Conservation (phyloP, 2,113 vertebrate species). For the Heloderma charlesbogerti region DNA sequence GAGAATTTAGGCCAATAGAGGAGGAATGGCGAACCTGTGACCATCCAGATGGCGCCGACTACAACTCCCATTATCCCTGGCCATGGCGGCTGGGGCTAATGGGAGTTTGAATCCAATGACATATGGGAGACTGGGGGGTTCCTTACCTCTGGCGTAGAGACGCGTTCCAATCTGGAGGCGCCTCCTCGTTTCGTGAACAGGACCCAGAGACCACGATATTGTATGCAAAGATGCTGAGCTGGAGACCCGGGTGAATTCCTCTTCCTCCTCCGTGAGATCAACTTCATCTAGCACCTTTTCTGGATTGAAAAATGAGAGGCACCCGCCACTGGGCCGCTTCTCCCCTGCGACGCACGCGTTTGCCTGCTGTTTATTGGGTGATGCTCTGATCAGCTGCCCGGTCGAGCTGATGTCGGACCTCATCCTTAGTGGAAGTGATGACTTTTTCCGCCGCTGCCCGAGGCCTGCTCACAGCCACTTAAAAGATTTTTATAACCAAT, state of each 20-base stretch:
- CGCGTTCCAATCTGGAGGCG: neutral
- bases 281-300: neutral
- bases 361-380: too few species aligned
- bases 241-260: too few species aligned
- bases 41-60: neutral
- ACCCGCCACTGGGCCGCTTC: neutral
- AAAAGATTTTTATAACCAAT: slow-evolving; percentile 78
- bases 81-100: neutral
- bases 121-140: neutral
- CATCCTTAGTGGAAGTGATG: neutral
- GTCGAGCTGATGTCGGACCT: neutral
- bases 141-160: neutral
- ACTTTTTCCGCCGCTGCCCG: neutral
- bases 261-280: neutral
- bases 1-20: neutral
- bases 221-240: neutral
- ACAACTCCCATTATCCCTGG: neutral
- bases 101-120: neutral
- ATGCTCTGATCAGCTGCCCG: neutral
- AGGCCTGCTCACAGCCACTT: slow-evolving; percentile 67
- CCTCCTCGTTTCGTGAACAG: neutral
- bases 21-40: neutral
- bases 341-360: neutral
- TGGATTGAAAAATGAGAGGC: neutral
- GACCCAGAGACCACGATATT: neutral